Conservation (phyloP, 2,888 invertebrate genomes). For the Tubiluchus corallicola region DNA sequence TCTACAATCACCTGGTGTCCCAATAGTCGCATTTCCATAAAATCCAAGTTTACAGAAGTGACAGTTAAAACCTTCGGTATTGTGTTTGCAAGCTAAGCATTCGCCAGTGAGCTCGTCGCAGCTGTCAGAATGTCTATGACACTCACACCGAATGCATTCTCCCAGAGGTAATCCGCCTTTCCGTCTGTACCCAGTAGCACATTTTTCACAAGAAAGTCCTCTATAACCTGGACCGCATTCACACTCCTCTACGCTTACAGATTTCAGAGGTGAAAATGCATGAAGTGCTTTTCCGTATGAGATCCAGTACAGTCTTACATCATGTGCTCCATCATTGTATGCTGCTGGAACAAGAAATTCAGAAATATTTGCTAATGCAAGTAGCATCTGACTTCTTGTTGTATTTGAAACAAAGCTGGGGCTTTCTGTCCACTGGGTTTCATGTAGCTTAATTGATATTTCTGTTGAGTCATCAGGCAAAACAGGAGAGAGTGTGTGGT, state of each 20-base stretch:
- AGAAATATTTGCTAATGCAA: not conserved
- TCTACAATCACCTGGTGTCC: not conserved
- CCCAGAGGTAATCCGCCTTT: slow-evolving; percentile 29
- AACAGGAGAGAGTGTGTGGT: not conserved
- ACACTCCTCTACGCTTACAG: not conserved
- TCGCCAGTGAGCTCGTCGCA: slow-evolving; percentile 54
- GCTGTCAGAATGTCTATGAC: slow-evolving; percentile 63
- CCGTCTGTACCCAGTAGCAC: not conserved
- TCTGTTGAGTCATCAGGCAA: not conserved
- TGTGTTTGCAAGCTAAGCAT: slow-evolving; percentile 38
- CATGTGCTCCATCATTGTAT: not conserved
- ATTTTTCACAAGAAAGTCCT: not conserved
- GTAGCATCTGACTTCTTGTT: not conserved
- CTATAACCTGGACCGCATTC: not conserved
- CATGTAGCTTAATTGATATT: not conserved
- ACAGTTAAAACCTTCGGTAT: slow-evolving; percentile 43
- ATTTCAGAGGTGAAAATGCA: not conserved
- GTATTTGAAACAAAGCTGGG: not conserved
- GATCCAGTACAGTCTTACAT: not conserved
- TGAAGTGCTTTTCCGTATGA: not conserved
- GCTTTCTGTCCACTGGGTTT: not conserved
- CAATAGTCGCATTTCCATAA: slow-evolving; percentile 68
- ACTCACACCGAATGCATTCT: slow-evolving; percentile 58
- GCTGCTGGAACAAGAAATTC: not conserved
- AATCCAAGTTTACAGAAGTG: slow-evolving; percentile 81